phyloP scores from a whole-genome alignment of 2,797 vertebrate species.

The Heliangelus exortis region DNA sequence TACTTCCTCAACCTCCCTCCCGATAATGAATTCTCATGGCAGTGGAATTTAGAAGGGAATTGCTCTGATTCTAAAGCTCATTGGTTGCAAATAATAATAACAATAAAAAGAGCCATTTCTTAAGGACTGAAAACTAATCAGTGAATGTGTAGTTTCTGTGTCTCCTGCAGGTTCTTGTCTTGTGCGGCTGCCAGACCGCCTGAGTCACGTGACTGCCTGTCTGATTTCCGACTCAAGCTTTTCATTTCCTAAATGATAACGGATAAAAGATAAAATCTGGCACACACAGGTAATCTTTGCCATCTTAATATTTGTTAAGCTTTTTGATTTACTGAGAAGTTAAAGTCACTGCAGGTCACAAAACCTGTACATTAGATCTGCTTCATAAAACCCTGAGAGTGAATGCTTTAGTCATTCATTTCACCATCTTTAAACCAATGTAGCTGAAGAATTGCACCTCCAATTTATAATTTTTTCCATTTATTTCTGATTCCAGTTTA shows the following conservation, averaged over 20 bases:
- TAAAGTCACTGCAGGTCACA: slow-evolving; percentile 78
- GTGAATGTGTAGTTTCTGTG: not conserved
- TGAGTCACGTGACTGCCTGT: slow-evolving; percentile 23
- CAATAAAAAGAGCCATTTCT: slow-evolving; percentile 47
- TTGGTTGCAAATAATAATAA: slow-evolving; percentile 49
- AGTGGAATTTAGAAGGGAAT: slow-evolving; percentile 50
- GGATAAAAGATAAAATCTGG: slow-evolving; percentile 75
- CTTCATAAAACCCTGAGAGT: slow-evolving; percentile 77
- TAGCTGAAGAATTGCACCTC: slow-evolving; percentile 77
- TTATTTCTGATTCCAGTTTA: slow-evolving; percentile 75
- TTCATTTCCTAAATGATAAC: slow-evolving; percentile 75
- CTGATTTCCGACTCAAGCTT: slow-evolving; percentile 67
- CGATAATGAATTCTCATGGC: slow-evolving; percentile 21
- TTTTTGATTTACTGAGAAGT: slow-evolving; percentile 81
- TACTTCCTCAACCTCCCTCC: slow-evolving; percentile 2
- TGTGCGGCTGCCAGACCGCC: slow-evolving; percentile 17
- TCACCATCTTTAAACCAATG: slow-evolving; percentile 76
- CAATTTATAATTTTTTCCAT: slow-evolving; percentile 78
- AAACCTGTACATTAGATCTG: slow-evolving; percentile 79
- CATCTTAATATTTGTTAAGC: slow-evolving; percentile 83
- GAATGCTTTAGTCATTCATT: slow-evolving; percentile 75
- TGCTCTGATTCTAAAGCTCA: slow-evolving; percentile 54
- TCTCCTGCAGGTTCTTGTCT: slow-evolving; percentile 62
- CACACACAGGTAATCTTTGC: slow-evolving; percentile 77
- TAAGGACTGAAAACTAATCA: slow-evolving; percentile 60